Evolutionary conservation across 2,888 invertebrate genomes (phyloP).

Genomic region (Listrodromus nycthemerus): DNA sequence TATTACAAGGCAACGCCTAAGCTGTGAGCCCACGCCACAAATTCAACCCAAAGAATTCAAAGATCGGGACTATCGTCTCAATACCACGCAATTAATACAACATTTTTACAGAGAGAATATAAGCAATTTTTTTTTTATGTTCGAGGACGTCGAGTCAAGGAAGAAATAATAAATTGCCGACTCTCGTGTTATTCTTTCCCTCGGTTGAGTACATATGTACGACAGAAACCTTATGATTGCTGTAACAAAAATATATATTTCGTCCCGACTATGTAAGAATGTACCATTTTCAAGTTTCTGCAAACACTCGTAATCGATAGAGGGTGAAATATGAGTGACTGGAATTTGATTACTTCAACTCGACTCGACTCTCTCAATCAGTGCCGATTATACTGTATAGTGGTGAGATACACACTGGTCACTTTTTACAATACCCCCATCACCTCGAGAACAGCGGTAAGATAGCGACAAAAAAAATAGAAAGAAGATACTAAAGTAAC

Average conservation of each 20-base stretch:
- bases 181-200: background rate
- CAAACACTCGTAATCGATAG: background rate
- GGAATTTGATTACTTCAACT: background rate
- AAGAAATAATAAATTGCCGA: background rate
- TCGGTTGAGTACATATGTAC: background rate
- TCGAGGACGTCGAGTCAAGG: background rate
- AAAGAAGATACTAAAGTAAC: slow-evolving; percentile 48
- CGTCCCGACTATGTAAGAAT: too few species aligned
- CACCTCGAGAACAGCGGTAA: slow-evolving; percentile 49
- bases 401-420: slow-evolving; percentile 5
- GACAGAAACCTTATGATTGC: background rate
- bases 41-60: slow-evolving; percentile 22
- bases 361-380: slow-evolving; percentile 13
- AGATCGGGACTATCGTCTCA: slow-evolving; percentile 11
- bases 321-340: background rate
- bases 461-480: slow-evolving; percentile 26
- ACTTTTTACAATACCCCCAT: slow-evolving; percentile 33
- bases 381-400: slow-evolving; percentile 20
- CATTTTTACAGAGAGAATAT: slow-evolving; percentile 14
- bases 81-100: background rate
- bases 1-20: slow-evolving; percentile 29
- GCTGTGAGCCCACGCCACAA: slow-evolving; percentile 52
- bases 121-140: slow-evolving; percentile 16
- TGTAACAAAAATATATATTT: too few species aligned
- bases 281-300: background rate